Conservation (phyloP, 2,113 vertebrate species). For the Neogobius melanostomus region DNA sequence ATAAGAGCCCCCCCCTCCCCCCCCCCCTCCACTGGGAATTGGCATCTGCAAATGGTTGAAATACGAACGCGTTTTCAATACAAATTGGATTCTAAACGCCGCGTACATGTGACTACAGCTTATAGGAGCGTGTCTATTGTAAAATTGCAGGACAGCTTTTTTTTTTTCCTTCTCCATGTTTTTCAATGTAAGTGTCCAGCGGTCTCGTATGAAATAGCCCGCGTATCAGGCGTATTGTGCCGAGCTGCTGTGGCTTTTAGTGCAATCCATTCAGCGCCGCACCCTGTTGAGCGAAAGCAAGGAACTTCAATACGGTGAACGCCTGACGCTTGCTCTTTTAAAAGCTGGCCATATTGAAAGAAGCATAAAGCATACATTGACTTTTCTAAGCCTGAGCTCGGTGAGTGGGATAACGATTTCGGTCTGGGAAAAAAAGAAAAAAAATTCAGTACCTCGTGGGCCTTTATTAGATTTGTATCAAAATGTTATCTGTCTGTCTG, state of each 20-base stretch:
- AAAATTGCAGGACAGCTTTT: no score
- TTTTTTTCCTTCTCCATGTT: no score
- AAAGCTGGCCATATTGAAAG: no score
- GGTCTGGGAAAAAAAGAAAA: no score
- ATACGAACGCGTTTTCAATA: neutral
- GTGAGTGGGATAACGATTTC: no score
- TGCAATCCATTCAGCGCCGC: neutral
- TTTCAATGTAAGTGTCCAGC: neutral
- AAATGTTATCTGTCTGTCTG: no score
- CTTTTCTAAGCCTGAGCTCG: no score
- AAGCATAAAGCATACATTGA: no score
- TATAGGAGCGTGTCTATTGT: neutral
- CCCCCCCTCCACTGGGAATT: neutral
- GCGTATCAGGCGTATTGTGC: neutral
- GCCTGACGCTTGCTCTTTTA: no score
- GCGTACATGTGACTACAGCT: neutral
- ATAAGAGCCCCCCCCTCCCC: neutral
- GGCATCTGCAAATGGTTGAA: conserved; percentile 20
- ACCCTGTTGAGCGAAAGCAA: neutral
- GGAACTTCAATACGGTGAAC: neutral
- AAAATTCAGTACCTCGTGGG: no score
- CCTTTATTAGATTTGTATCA: no score
- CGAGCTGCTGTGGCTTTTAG: neutral
- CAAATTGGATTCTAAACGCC: neutral
- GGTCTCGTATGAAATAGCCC: neutral